Evolutionary conservation across 2,113 vertebrate species (phyloP), one percentile per base, ranked within the genome.

Genomic region (Symphodus melops): DNA sequence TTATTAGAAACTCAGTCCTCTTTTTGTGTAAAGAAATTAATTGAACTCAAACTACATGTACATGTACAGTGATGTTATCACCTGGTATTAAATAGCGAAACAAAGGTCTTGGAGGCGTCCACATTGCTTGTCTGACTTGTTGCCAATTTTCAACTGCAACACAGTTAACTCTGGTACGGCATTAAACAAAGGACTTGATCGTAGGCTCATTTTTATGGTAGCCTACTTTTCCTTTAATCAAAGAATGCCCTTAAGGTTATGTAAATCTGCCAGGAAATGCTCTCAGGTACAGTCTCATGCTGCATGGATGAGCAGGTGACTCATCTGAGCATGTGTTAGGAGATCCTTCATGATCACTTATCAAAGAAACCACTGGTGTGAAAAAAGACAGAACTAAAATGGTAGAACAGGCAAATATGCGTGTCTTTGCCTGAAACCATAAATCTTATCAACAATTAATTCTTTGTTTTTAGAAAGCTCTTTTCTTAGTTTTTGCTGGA

Each of bases 381-480:
- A 49, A 51, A 51, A 28, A 67, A 59, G 8, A 23, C 7, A 71
- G 16, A 9, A 17, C 20, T 2, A 13, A 68, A 46, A 64, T 55
- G 48, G 46, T 57, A n/a, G 39, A 55, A 23, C 23, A 56, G 62
- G 17, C 0, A 58, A 1, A n/a, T 4, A 19, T 12, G 8, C 58
- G 28, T 71, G 23, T 19, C 16, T 42, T 4, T 16, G 42, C 42
- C 42, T 48, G 46, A 64, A 73, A 59, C 6, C 25, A 62, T 42
- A 54, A 67, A 56, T 17, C 19, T 53, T 4, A 83, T 60, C 9
- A 52, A 53, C 64, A 64, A 63, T 44, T 6, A 6, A 25, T 61
- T 20, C 8, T 66, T 72, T 81, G 20, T 82, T 79, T 72, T 39
- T 23, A 58, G 48, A 19, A 51, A 67, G 39, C 3, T 20, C 23